These are phyloP conservation scores for Electrophaes corylata DNA, from an alignment of 2,888 invertebrate species.

Conservation along the genomic window DNA sequence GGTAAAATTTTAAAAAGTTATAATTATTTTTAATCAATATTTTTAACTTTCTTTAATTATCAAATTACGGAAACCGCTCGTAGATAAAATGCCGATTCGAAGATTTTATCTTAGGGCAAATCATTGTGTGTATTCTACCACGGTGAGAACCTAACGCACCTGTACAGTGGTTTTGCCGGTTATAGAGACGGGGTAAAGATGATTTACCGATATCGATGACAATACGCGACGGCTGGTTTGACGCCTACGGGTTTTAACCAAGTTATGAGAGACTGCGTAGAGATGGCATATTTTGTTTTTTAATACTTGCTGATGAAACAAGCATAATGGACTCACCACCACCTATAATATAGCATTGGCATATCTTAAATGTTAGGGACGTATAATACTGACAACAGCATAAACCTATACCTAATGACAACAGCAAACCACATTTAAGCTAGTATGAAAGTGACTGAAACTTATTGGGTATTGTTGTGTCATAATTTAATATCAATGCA, in stretches of 20 bases:
- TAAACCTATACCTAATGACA: no score
- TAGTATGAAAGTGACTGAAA: no score
- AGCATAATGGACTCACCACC: no score
- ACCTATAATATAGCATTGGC: no score
- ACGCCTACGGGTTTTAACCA: neutral
- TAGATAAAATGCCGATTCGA: conserved; percentile 62
- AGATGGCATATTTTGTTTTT: neutral
- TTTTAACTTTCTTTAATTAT: conserved; percentile 28
- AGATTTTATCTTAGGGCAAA: conserved; percentile 70
- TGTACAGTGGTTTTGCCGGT: conserved; percentile 69
- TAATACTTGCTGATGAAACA: no score
- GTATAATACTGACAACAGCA: no score
- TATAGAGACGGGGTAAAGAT: conserved; percentile 51
- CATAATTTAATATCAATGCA: no score
- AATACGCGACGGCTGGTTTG: neutral
- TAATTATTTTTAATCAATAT: conserved; percentile 20
- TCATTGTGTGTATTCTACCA: conserved; percentile 44
- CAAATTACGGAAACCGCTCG: conserved; percentile 41
- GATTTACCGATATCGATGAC: conserved; percentile 32
- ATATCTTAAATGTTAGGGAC: no score
- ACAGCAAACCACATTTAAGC: no score
- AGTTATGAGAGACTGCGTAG: neutral
- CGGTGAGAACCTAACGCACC: conserved; percentile 80
- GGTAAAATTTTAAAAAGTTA: no score
- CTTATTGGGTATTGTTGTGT: no score